phyloP scores from a whole-genome alignment of 2,113 vertebrate genomes.

The Strix aluco region DNA sequence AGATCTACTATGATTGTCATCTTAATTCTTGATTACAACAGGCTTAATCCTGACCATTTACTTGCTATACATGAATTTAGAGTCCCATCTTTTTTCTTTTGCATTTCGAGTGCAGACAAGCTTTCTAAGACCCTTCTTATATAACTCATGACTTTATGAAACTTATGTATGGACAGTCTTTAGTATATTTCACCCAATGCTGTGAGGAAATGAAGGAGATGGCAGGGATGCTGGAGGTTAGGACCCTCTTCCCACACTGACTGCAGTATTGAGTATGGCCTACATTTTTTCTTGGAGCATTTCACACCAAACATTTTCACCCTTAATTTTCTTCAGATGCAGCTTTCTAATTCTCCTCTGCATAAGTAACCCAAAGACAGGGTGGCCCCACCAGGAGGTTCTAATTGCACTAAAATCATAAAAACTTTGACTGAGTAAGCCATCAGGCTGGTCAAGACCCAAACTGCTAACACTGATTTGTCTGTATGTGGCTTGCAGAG shows the following conservation, averaged over 20 bases:
- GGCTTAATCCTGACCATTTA: background rate
- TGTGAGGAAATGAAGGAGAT: background rate
- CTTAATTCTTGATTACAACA: background rate
- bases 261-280: background rate
- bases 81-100: background rate
- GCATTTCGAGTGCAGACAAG: background rate
- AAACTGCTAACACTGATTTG: background rate
- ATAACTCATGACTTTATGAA: background rate
- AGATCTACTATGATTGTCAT: background rate
- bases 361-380: background rate
- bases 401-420: background rate
- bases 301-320: background rate
- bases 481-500: background rate
- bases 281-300: background rate
- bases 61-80: background rate
- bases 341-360: background rate
- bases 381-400: rapidly evolving
- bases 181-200: background rate
- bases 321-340: background rate
- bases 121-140: background rate
- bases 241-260: background rate
- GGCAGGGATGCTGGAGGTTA: background rate
- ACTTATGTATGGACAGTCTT: background rate
- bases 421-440: background rate
- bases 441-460: background rate